Percentiles rank a stretch among this genome's conserved stretches.
Evolutionary conservation across 2,797 vertebrate genomes (phyloP).

Genomic region (Manis javanica): DNA sequence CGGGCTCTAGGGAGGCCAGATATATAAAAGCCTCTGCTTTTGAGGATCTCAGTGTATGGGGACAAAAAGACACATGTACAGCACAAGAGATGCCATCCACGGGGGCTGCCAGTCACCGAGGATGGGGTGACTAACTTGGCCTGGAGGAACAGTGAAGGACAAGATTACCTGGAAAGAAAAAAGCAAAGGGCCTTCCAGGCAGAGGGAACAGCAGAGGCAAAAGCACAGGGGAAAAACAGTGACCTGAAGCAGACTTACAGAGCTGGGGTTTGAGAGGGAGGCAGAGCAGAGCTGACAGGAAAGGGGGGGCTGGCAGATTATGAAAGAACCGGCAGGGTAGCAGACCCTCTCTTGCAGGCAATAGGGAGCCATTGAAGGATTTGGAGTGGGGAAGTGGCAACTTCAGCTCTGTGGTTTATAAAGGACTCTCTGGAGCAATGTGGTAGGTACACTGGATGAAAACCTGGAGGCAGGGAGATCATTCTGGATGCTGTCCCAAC

Average conservation of each 20-base stretch:
- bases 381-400: neutral
- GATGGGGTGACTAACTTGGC: neutral
- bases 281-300: neutral
- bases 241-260: neutral
- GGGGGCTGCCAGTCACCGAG: accelerated
- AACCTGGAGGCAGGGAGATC: neutral
- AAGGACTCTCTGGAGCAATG: neutral
- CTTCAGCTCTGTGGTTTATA: neutral
- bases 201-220: neutral
- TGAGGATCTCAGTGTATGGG: neutral
- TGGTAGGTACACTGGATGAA: neutral
- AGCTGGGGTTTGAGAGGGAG: neutral
- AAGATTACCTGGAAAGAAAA: neutral
- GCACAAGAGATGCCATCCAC: too few species aligned
- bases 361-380: neutral
- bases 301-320: too few species aligned
- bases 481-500: neutral
- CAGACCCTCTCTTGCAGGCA: neutral
- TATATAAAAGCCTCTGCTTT: neutral
- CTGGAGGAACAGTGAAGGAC: neutral
- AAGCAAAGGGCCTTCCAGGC: neutral
- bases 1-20: neutral
- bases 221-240: neutral
- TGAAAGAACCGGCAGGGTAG: neutral
- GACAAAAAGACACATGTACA: neutral